Conservation (phyloP, 2,113 vertebrate genomes). For the Helogale parvula region DNA sequence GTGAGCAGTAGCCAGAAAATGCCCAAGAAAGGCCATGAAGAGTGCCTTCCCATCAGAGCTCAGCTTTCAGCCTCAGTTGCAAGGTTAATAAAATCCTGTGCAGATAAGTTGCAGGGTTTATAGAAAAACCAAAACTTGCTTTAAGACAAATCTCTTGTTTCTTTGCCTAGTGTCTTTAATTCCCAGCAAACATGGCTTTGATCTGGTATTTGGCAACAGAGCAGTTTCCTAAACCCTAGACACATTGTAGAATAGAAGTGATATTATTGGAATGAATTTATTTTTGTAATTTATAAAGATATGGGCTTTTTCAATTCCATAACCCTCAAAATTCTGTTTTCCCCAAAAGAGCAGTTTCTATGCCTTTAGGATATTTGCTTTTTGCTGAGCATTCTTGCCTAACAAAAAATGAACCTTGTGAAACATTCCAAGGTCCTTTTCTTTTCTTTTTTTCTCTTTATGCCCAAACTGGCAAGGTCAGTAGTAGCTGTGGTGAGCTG, state of each 20-base stretch:
- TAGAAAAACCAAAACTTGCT: slow-evolving; percentile 20
- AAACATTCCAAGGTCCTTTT: slow-evolving; percentile 41
- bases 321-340: slow-evolving; percentile 19
- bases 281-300: slow-evolving; percentile 39
- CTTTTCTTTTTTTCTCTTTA: slow-evolving; percentile 53
- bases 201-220: background rate
- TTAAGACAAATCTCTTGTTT: background rate
- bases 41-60: background rate
- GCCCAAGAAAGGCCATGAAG: background rate
- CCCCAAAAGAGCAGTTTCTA: background rate
- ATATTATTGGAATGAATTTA: slow-evolving; percentile 32
- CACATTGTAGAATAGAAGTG: background rate
- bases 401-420: background rate
- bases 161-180: slow-evolving; percentile 38
- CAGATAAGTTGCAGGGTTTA: slow-evolving; percentile 12
- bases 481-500: background rate
- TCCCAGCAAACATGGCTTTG: background rate
- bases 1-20: slow-evolving; percentile 27
- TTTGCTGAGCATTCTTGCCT: background rate
- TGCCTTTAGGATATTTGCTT: slow-evolving; percentile 22
- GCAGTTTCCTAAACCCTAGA: background rate
- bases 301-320: background rate
- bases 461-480: background rate
- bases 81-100: slow-evolving; percentile 4
- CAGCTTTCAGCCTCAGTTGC: background rate